Evolutionary conservation across 2,113 vertebrate genomes (phyloP).

Genomic region (Hoplias malabaricus): DNA sequence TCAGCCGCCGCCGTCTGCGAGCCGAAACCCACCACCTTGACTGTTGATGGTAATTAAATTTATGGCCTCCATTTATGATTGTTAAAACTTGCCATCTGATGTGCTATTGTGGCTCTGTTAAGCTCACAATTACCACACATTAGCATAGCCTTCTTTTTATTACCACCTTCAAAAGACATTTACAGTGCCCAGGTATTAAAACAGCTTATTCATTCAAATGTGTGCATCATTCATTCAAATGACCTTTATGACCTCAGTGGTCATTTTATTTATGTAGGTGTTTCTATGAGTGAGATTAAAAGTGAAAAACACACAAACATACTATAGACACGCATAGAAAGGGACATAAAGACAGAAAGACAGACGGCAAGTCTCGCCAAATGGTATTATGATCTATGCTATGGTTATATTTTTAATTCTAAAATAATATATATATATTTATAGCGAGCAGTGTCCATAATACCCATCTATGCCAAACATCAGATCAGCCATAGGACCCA

Average conservation of each 20-base stretch:
- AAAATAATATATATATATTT: too few species aligned
- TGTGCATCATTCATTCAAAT: background rate
- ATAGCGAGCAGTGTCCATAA: too few species aligned
- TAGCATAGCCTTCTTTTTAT: background rate
- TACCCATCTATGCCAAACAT: too few species aligned
- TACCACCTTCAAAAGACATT: background rate
- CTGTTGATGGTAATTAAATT: background rate
- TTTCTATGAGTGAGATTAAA: background rate
- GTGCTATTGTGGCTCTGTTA: background rate
- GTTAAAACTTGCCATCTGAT: background rate
- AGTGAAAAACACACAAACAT: too few species aligned
- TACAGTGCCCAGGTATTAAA: background rate
- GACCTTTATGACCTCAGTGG: background rate
- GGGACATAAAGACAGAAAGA: too few species aligned
- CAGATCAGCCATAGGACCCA: too few species aligned
- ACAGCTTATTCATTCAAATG: constrained; percentile 19
- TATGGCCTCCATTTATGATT: constrained; percentile 10
- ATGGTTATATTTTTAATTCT: too few species aligned
- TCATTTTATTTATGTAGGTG: background rate
- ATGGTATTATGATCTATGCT: too few species aligned
- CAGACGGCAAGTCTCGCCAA: too few species aligned
- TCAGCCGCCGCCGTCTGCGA: background rate
- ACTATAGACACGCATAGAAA: too few species aligned
- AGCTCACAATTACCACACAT: background rate
- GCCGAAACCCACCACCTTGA: background rate